phyloP scores from a whole-genome alignment of 2,113 vertebrate genomes.

The Phylloscopus trochiloides region DNA sequence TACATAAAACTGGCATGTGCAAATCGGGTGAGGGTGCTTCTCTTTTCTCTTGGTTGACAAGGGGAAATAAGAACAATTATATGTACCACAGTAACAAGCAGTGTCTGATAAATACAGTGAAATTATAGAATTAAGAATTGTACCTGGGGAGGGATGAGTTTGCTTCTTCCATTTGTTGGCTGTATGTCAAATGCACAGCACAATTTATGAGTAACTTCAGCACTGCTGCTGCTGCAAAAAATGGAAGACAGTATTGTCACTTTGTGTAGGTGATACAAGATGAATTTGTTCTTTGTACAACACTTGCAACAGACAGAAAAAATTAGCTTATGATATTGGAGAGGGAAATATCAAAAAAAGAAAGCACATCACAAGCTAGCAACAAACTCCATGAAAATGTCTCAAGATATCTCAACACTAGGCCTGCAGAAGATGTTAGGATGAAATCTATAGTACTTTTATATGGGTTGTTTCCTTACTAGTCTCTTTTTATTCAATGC shows the following conservation, averaged over 20 bases:
- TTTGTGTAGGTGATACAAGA: background rate
- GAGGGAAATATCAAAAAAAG: background rate
- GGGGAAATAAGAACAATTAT: background rate
- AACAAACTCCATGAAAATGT: background rate
- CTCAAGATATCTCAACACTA: background rate
- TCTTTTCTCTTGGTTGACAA: background rate
- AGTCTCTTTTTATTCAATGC: background rate
- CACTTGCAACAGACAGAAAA: background rate
- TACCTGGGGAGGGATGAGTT: background rate
- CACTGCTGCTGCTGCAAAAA: background rate
- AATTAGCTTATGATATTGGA: background rate
- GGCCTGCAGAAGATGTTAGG: background rate
- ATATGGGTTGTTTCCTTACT: background rate
- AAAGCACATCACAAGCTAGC: background rate
- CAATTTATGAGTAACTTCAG: slow-evolving; percentile 14
- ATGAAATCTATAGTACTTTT: background rate
- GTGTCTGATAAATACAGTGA: background rate
- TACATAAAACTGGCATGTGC: background rate
- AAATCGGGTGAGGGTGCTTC: background rate
- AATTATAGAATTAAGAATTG: background rate
- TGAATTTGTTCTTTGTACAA: background rate
- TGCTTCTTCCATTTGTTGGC: background rate
- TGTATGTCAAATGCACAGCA: background rate
- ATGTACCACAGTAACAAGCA: background rate
- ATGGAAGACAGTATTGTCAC: background rate